A percentile compares a stretch with the other conserved stretches of the same genome.
These are phyloP conservation scores for Syngnathoides biaculeatus DNA, from an alignment of 2,113 vertebrate species.

Conservation along the genomic window DNA sequence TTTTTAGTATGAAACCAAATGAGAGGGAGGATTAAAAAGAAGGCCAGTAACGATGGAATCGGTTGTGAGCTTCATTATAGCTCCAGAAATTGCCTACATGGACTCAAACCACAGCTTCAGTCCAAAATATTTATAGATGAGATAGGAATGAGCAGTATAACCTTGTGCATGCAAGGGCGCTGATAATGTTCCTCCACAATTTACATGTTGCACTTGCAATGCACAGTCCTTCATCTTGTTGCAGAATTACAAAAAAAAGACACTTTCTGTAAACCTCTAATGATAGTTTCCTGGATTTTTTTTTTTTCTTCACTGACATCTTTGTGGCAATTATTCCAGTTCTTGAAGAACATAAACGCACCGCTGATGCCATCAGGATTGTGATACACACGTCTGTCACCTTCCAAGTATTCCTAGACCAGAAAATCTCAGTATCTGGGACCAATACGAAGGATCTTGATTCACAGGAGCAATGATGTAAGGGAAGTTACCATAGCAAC, in stretches of 20 bases:
- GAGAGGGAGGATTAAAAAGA: constrained; percentile 1
- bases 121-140: constrained; percentile 8
- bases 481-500: constrained; percentile 61
- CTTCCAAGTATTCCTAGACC: constrained; percentile 33
- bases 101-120: constrained; percentile 14
- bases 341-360: constrained; percentile 2
- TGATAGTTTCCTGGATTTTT: constrained; percentile 1
- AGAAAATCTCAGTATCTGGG: constrained; percentile 23
- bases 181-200: neutral
- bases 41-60: constrained; percentile 5
- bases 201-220: no score
- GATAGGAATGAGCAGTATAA: neutral
- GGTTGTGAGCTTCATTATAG: constrained; percentile 22
- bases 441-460: constrained; percentile 36
- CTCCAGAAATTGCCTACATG: constrained; percentile 11
- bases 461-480: constrained; percentile 29
- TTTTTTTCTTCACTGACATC: neutral
- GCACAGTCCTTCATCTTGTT: neutral
- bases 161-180: neutral
- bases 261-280: constrained; percentile 3
- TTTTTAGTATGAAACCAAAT: constrained; percentile 14
- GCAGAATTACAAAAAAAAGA: neutral
- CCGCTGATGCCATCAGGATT: constrained; percentile 20
- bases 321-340: constrained; percentile 2
- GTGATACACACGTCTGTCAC: constrained; percentile 33